Evolutionary conservation across 2,113 vertebrate genomes (phyloP).

Genomic region (Cairina moschata): DNA sequence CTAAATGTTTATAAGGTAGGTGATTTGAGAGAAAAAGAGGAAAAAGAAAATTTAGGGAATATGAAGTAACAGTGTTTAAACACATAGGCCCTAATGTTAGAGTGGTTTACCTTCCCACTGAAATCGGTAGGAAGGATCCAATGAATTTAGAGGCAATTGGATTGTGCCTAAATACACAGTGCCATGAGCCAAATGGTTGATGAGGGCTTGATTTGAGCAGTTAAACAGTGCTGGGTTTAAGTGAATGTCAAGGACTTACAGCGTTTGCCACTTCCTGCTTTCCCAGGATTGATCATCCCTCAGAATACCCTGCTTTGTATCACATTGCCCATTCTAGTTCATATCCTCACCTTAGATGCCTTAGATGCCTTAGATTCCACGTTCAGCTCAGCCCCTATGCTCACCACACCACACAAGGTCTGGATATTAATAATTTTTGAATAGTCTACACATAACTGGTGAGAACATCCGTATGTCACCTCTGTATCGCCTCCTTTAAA

Average conservation of each 20-base stretch:
- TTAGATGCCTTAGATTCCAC: not conserved
- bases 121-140: not conserved
- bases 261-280: accelerated
- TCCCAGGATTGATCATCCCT: not conserved
- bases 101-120: accelerated
- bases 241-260: not conserved
- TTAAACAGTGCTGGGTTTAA: not conserved
- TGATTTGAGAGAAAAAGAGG: not conserved
- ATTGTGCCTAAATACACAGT: not conserved
- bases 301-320: accelerated
- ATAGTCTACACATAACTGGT: not conserved
- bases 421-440: not conserved
- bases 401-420: accelerated
- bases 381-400: not conserved
- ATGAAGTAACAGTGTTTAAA: not conserved
- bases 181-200: accelerated
- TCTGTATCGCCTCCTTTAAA: not conserved
- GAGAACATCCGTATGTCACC: not conserved
- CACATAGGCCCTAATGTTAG: not conserved
- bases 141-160: not conserved
- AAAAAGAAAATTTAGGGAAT: not conserved
- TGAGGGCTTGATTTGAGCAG: not conserved
- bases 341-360: not conserved
- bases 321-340: not conserved
- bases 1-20: not conserved